phyloP scores from a whole-genome alignment of 1,140 invertebrate genomes.

The Diachasmimorpha longicaudata region DNA sequence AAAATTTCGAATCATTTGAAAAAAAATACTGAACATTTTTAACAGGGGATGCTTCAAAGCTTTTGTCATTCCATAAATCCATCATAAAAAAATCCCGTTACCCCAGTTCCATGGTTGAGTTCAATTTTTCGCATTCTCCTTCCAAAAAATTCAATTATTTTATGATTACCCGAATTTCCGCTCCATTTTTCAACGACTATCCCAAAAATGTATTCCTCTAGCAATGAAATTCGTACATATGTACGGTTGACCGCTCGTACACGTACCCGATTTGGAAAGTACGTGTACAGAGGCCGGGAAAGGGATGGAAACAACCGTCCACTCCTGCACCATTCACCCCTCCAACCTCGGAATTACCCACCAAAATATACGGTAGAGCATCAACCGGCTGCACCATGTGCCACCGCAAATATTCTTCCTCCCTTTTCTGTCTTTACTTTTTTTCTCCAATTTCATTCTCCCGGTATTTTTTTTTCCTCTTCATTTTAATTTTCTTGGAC shows the following conservation, averaged over 20 bases:
- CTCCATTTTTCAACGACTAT: no score
- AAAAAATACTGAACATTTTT: no score
- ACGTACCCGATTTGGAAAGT: neutral
- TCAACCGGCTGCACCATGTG: neutral
- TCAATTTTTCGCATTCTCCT: no score
- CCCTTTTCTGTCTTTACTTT: neutral
- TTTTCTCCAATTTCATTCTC: neutral
- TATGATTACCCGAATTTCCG: no score
- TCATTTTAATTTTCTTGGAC: neutral
- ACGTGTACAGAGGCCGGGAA: neutral
- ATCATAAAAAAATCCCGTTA: no score
- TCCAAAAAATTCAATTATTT: no score
- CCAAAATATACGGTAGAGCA: neutral
- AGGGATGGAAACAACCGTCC: neutral
- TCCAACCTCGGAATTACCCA: neutral
- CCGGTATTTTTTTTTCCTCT: neutral
- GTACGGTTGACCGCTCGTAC: neutral
- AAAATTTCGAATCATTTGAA: neutral
- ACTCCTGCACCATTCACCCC: neutral
- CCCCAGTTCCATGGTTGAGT: no score
- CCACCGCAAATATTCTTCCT: slow-evolving; percentile 1
- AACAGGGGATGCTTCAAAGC: no score
- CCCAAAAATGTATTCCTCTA: no score
- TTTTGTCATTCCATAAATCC: no score
- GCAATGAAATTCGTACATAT: neutral